Percentiles rank a stretch among this genome's conserved stretches.
Conservation (phyloP, 2,888 invertebrate species). For the Thecocarcelia acutangulata region DNA sequence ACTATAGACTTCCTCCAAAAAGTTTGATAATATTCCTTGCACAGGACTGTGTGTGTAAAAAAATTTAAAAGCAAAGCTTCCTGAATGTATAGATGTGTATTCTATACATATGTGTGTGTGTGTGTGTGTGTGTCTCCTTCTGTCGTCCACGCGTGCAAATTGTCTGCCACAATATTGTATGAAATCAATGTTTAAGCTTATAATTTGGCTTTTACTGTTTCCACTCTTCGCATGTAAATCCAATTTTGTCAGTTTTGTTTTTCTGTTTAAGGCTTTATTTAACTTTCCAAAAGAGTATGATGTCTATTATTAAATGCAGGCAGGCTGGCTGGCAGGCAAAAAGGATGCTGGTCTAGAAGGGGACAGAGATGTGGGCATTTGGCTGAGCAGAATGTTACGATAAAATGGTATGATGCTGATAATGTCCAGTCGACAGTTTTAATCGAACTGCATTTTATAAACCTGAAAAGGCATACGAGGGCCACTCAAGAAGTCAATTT, state of each 20-base stretch:
- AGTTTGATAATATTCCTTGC: background rate
- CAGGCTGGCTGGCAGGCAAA: background rate
- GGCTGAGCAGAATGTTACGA: too few species aligned
- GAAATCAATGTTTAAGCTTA: constrained; percentile 52
- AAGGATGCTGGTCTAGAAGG: background rate
- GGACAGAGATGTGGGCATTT: background rate
- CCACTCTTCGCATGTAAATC: constrained; percentile 57
- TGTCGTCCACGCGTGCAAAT: background rate
- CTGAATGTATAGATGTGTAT: background rate
- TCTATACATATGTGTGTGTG: background rate
- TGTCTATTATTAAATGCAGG: constrained; percentile 15
- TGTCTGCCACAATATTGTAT: constrained; percentile 45
- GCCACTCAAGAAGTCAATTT: background rate
- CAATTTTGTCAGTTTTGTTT: constrained; percentile 31
- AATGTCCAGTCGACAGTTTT: constrained; percentile 62
- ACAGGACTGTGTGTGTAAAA: too few species aligned
- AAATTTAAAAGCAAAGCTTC: background rate
- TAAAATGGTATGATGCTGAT: constrained; percentile 56
- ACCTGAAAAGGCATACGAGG: background rate
- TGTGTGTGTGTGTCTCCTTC: too few species aligned
- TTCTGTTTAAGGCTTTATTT: constrained; percentile 11
- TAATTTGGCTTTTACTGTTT: constrained; percentile 64
- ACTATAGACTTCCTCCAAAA: background rate
- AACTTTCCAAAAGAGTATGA: constrained; percentile 2
- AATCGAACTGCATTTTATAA: constrained; percentile 61